Evolutionary conservation across 2,888 invertebrate species (phyloP), one percentile per base, ranked within the genome.

Genomic region (Euzetes globulus): DNA sequence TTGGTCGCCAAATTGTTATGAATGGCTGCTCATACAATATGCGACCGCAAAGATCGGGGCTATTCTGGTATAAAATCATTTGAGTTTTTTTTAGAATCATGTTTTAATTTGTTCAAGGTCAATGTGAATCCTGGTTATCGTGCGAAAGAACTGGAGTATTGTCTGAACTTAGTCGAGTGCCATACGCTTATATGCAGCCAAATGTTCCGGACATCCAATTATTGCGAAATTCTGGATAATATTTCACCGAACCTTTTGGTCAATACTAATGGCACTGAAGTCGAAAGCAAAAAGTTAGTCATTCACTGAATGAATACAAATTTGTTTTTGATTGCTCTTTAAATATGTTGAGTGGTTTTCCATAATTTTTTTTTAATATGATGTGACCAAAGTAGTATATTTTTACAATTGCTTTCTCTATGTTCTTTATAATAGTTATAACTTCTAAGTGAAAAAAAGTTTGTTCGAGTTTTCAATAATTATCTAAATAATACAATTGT

Each of bases 111-210:
- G 50, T 50, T 19, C 17, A 47, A 60, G 60, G 60, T 68, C 22
- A 45, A 88, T 75, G 85, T 93, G 41, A 94, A 94, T 82, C 89
- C 92, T 0, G 87, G 87, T 0, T 91, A 89, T 81, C 87, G 88
- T 81, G 83, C 85, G 0, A 82, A 84, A 13, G 94, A 94, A 81
- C 79, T 93, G 0, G 85, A 87, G 71, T 90, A 88, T 80, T 88
- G 88, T 72, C 80, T 94, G 17, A 86, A 88, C 5, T 76, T 83
- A 82, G 82, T 89, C 0, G 86, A 85, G 2, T 85, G 88, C 0
- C 88, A 88, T 79, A 88, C 88, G 0, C 81, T 92, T 4, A 82
- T 93, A 1, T 85, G 88, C 1, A 86, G 88, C 0, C 87, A 87
- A 68, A 82, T 80, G 0, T 89, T 87, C 80, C 88, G 87, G 80